Base-by-base conservation (phyloP, 2,113 vertebrate genomes). In the Gambusia holbrooki region DNA sequence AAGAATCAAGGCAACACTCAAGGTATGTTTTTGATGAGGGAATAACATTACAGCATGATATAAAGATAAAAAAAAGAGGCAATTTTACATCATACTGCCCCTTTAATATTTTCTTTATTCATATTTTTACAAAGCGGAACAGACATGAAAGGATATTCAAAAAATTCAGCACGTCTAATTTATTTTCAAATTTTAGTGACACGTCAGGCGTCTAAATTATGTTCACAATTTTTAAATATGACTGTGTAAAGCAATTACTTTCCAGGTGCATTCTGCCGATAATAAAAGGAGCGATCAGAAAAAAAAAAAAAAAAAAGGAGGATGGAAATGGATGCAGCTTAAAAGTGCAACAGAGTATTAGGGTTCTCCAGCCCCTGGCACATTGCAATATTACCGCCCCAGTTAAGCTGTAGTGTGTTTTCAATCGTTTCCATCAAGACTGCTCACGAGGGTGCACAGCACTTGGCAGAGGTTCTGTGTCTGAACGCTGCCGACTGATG, bases 401-500 rank as follows among this genome's bases (percentile, higher is more conserved):
- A 54, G 48, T 73, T 71, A 66, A 9, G 78, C 77, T 69, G 42
- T 30, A 35, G 62, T 74, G 14, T 28, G 54, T 74, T 81, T 81
- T 68, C 73, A 79, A 19, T 62, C 37, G 51, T 61, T 74, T 76
- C 64, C 58, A 35, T 76, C 48, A 48, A 58, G 29, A 30, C 66
- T 73, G 42, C 72, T 68, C 71, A 63, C 19, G 29, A 51, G 37
- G 48, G 54, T 64, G 67, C 61, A 1, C 28, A 62, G 62, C 60
- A 72, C 58, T 76, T 35, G 42, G 78, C 62, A 1, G 63, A 10
- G 66, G 62, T 32, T 77, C 70, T 33, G 3, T 28, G 54, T 70
- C 80, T 79, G 74, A 74, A 62, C 1, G 2, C 48, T 62, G 69
- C 69, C 33, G 79, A 82, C 77, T 84, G 81, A 79, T 69, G 67